phyloP scores from a whole-genome alignment of 2,113 vertebrate species.

The Cavia porcellus region DNA sequence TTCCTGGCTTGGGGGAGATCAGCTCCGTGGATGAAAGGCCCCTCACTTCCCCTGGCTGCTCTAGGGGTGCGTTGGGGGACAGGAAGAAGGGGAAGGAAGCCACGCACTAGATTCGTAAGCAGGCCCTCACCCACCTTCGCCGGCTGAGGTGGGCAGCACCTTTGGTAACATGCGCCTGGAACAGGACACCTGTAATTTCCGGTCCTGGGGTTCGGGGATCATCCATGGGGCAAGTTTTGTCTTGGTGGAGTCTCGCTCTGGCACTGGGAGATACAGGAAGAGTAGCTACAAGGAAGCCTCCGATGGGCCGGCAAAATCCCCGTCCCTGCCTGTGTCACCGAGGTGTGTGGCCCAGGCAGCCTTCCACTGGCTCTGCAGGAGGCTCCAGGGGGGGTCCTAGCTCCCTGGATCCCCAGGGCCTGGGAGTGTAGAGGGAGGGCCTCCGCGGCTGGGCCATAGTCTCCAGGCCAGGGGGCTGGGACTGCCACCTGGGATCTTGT shows the following conservation, averaged over 20 bases:
- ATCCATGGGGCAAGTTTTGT: background rate
- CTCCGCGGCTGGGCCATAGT: background rate
- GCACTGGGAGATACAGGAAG: background rate
- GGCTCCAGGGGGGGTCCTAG: background rate
- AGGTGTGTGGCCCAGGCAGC: background rate
- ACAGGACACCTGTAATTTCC: conserved; percentile 37
- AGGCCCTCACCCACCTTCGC: background rate
- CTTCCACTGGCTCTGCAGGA: background rate
- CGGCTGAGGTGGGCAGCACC: background rate
- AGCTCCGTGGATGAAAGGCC: background rate
- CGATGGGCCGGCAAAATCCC: background rate
- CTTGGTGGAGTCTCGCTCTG: background rate
- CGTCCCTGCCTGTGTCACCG: background rate
- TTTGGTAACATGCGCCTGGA: background rate
- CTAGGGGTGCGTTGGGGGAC: background rate
- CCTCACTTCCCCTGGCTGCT: background rate
- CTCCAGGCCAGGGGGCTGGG: background rate
- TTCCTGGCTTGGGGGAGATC: background rate
- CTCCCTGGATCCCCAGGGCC: background rate
- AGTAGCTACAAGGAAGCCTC: conserved; percentile 24
- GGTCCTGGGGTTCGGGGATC: background rate
- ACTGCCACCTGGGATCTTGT: background rate
- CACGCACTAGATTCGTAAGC: background rate
- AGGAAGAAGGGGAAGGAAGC: background rate
- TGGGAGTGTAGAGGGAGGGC: background rate